A percentile compares a stretch with the other conserved stretches of the same genome.
These are phyloP conservation scores for Epistrophe eligans DNA, from an alignment of 2,888 invertebrate species.

Conservation along the genomic window DNA sequence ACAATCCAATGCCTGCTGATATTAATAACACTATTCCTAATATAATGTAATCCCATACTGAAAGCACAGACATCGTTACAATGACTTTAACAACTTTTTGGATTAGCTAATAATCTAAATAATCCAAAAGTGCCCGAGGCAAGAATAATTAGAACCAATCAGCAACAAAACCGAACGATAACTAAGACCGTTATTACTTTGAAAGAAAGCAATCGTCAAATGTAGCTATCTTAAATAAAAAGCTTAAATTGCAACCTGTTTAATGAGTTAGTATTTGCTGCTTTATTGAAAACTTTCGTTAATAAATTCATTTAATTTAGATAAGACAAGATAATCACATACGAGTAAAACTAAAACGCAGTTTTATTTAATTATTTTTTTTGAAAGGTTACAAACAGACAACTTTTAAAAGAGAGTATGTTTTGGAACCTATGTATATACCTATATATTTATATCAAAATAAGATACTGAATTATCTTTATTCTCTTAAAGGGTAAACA, in stretches of 20 bases:
- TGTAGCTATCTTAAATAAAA: not conserved
- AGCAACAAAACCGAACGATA: not conserved
- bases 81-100: not conserved
- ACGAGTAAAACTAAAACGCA: too few relatives aligned
- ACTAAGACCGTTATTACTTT: not conserved
- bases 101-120: not conserved
- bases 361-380: too few relatives aligned
- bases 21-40: slow-evolving; percentile 88
- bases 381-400: too few relatives aligned
- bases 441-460: too few relatives aligned
- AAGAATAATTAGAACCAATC: not conserved
- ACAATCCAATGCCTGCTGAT: slow-evolving; percentile 92
- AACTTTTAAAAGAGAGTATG: too few relatives aligned
- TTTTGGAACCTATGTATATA: too few relatives aligned
- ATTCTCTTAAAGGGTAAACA: too few relatives aligned
- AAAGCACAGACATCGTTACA: slow-evolving; percentile 84
- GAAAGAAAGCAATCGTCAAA: not conserved
- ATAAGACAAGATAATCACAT: too few relatives aligned
- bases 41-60: slow-evolving; percentile 90
- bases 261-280: too few relatives aligned
- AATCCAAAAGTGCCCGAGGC: not conserved
- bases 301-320: too few relatives aligned
- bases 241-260: not conserved
- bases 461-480: too few relatives aligned
- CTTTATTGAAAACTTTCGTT: too few relatives aligned